Conservation (phyloP, 2,888 invertebrate genomes). For the Zaprionus bogoriensis region DNA sequence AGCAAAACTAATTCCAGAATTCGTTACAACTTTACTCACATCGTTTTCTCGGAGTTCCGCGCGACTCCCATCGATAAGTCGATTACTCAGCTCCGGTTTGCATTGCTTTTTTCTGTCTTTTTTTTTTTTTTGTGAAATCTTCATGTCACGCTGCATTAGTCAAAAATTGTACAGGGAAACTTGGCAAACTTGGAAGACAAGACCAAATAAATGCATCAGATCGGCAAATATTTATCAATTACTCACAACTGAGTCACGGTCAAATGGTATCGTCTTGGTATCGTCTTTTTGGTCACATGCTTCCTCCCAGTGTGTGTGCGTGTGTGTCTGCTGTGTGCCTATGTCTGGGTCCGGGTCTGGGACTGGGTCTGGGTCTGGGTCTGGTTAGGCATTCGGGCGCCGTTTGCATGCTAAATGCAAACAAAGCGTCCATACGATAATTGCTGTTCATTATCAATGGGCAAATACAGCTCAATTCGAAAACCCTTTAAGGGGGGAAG, state of each 20-base stretch:
- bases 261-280: slow-evolving; percentile 39
- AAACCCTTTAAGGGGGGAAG: slow-evolving; percentile 53
- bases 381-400: slow-evolving; percentile 48
- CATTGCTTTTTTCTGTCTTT: not conserved
- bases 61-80: slow-evolving; percentile 13
- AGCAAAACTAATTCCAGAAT: not conserved
- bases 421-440: slow-evolving; percentile 50
- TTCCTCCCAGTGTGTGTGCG: not conserved
- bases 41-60: not conserved
- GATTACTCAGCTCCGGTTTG: slow-evolving; percentile 33
- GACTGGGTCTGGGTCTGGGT: slow-evolving; percentile 6
- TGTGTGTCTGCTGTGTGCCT: not conserved
- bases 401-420: slow-evolving; percentile 57
- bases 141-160: slow-evolving; percentile 37
- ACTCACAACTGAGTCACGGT: slow-evolving; percentile 72
- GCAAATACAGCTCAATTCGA: slow-evolving; percentile 67
- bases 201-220: slow-evolving; percentile 51
- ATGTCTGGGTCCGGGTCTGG: not conserved
- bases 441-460: slow-evolving; percentile 75
- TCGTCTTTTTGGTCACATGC: not conserved
- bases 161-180: slow-evolving; percentile 22
- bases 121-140: slow-evolving; percentile 3
- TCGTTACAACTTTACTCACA: not conserved
- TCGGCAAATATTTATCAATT: slow-evolving; percentile 66
- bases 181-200: slow-evolving; percentile 20